Evolutionary conservation across 2,888 invertebrate species (phyloP).

Genomic region (Rhamphomyia laevipes): DNA sequence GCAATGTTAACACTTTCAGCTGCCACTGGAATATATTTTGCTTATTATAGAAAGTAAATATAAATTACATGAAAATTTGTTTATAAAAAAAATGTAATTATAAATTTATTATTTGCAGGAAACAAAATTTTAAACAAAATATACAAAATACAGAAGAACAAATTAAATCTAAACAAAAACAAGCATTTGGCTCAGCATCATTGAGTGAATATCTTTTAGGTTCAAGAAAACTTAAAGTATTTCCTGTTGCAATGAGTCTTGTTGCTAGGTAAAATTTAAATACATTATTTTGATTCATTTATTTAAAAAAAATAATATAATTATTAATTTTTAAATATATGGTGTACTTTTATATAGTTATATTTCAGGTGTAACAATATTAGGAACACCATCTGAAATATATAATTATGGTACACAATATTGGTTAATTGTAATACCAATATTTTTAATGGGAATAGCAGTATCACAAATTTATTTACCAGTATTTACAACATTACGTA

Average conservation of each 20-base stretch:
- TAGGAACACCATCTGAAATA: slow-evolving; percentile 78
- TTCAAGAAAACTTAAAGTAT: slow-evolving; percentile 57
- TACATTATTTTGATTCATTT: too few species aligned
- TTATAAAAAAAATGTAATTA: background rate
- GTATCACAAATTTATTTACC: slow-evolving; percentile 65
- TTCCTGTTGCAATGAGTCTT: slow-evolving; percentile 77
- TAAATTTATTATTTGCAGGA: slow-evolving; percentile 5
- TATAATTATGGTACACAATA: slow-evolving; percentile 79
- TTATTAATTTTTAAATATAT: too few species aligned
- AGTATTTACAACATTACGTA: slow-evolving; percentile 61
- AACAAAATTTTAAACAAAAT: slow-evolving; percentile 12
- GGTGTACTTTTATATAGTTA: slow-evolving; percentile 45
- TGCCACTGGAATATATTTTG: slow-evolving; percentile 59
- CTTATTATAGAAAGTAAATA: slow-evolving; percentile 25
- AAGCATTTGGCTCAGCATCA: slow-evolving; percentile 40
- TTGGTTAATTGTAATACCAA: slow-evolving; percentile 60
- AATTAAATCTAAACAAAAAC: slow-evolving; percentile 3
- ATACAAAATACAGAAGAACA: slow-evolving; percentile 14
- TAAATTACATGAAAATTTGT: background rate
- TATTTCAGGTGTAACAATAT: slow-evolving; percentile 76
- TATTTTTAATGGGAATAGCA: slow-evolving; percentile 52
- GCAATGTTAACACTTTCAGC: slow-evolving; percentile 59
- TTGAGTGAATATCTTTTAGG: slow-evolving; percentile 67
- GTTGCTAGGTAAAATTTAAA: slow-evolving; percentile 58
- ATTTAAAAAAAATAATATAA: too few species aligned